Conservation (phyloP, 53 echinoderm and acorn worm genomes). For the Patiria pectinifera region DNA sequence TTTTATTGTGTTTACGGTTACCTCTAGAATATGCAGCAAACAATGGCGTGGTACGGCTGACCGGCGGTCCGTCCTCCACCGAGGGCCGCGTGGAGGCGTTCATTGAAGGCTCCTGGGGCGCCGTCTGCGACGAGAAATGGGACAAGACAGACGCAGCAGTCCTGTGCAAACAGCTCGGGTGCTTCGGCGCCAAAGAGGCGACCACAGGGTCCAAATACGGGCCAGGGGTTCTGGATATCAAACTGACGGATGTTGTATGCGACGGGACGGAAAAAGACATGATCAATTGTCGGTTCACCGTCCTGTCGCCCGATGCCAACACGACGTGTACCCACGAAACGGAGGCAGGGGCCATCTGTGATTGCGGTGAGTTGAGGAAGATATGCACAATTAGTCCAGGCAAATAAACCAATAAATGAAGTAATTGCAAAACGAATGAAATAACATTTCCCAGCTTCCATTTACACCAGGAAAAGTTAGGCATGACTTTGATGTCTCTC, state of each 20-base stretch:
- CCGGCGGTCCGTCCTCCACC: neutral
- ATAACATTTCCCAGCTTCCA: no score
- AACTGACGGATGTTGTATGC: constrained; percentile 1
- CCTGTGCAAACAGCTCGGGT: constrained; percentile 49
- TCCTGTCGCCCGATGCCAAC: neutral
- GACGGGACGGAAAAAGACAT: neutral
- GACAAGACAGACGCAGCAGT: neutral
- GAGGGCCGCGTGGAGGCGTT: constrained; percentile 39
- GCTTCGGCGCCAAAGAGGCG: neutral
- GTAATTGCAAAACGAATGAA: no score
- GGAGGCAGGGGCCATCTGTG: constrained; percentile 29
- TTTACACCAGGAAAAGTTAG: no score
- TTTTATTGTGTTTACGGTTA: neutral
- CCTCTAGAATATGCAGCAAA: neutral
- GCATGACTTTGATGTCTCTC: no score
- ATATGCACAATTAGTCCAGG: neutral
- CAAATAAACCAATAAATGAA: no score
- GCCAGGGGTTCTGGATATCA: constrained; percentile 16
- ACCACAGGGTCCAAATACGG: constrained; percentile 22
- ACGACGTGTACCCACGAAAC: constrained; percentile 12
- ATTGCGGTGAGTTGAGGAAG: constrained; percentile 21
- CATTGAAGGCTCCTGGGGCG: neutral
- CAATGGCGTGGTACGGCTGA: constrained; percentile 13
- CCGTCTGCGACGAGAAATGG: constrained; percentile 27
- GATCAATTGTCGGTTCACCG: no score